Percentiles rank a stretch among this genome's conserved stretches.
Conservation (phyloP, 2,888 invertebrate genomes). For the Syritta pipiens region DNA sequence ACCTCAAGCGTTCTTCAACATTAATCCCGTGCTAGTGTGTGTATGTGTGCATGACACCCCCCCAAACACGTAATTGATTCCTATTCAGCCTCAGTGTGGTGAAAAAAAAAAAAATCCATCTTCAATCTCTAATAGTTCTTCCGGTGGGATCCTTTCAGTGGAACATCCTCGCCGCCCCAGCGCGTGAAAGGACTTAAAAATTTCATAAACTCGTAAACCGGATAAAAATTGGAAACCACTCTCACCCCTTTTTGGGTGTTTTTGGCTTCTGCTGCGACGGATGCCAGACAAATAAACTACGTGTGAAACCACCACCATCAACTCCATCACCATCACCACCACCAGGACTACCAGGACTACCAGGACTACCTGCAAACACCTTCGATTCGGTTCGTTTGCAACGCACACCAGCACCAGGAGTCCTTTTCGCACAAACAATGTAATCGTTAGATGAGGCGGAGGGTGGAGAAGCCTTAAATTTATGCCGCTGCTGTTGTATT, state of each 20-base stretch:
- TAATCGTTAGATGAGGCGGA: constrained; percentile 59
- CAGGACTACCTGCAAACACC: constrained; percentile 51
- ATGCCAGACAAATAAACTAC: constrained; percentile 55
- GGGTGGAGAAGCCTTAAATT: constrained; percentile 37
- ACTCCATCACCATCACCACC: constrained; percentile 8
- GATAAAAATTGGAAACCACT: constrained; percentile 34
- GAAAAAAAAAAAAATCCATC: constrained; percentile 46
- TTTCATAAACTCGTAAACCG: constrained; percentile 55
- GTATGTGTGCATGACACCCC: too few species aligned
- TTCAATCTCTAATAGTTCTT: constrained; percentile 40
- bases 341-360: neutral
- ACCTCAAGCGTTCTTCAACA: constrained; percentile 33
- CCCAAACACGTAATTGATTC: constrained; percentile 54
- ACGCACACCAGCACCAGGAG: neutral
- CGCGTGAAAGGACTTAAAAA: constrained; percentile 15
- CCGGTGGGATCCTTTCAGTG: neutral
- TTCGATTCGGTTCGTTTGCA: constrained; percentile 44
- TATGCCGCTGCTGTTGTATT: constrained; percentile 31
- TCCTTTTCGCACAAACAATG: constrained; percentile 56
- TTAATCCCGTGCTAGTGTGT: too few species aligned
- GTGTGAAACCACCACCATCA: constrained; percentile 56
- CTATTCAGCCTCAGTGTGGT: constrained; percentile 21
- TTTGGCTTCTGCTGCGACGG: constrained; percentile 15
- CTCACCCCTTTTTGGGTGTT: constrained; percentile 26
- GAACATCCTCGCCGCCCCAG: neutral